phyloP scores from a whole-genome alignment of 2,113 vertebrate genomes.

The Leptosomus discolor region DNA sequence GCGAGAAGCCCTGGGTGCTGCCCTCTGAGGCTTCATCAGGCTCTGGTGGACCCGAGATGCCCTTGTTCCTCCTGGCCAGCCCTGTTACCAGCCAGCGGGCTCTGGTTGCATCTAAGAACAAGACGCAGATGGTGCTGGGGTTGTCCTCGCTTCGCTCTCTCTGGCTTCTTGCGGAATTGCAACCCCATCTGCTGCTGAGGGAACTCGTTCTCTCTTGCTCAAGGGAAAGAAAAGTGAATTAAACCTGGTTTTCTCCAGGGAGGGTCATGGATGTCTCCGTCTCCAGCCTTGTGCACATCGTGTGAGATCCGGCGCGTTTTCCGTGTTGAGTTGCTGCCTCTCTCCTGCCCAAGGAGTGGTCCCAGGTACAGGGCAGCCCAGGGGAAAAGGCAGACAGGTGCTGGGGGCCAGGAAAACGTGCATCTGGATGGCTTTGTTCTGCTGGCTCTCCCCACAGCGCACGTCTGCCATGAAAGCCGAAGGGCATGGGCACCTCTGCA shows the following conservation, averaged over 20 bases:
- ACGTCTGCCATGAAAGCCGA: neutral
- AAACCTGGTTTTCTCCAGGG: neutral
- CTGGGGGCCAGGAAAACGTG: neutral
- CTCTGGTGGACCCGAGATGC: neutral
- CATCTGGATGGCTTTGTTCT: neutral
- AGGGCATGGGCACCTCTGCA: rapidly evolving
- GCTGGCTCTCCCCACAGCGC: neutral
- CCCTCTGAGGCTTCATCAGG: no score
- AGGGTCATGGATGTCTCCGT: neutral
- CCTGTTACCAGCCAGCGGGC: neutral
- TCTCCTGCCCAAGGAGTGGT: neutral
- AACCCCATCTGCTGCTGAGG: neutral
- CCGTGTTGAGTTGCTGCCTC: rapidly evolving
- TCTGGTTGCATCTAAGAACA: neutral
- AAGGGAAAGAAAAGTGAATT: neutral
- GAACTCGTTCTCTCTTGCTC: no score
- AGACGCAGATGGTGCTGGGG: neutral
- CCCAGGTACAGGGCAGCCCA: neutral
- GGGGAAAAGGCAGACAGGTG: neutral
- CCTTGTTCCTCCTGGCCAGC: neutral
- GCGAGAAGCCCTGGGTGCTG: neutral
- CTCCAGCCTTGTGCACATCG: rapidly evolving
- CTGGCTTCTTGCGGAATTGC: neutral
- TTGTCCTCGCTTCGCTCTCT: neutral
- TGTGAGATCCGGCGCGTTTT: rapidly evolving